Conservation (phyloP, 2,888 invertebrate species). For the Pammene aurita region DNA sequence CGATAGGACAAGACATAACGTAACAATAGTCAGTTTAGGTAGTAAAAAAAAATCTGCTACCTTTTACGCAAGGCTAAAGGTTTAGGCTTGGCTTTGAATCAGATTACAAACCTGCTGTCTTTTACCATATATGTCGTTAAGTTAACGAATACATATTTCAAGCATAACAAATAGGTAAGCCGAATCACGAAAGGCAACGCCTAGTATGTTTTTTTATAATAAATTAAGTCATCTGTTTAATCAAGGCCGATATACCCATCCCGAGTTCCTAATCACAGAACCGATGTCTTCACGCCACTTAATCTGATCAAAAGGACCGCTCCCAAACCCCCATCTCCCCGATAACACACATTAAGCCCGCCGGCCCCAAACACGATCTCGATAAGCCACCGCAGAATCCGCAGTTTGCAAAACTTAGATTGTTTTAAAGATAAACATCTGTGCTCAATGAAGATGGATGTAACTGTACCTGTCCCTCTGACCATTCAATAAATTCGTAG, state of each 20-base stretch:
- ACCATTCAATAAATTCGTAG: slow-evolving; percentile 59
- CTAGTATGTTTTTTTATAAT: neutral
- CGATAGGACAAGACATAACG: too few relatives aligned
- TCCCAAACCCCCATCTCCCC: slow-evolving; percentile 19
- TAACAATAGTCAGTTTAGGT: too few relatives aligned
- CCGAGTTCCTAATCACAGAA: slow-evolving; percentile 22
- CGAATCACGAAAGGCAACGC: neutral
- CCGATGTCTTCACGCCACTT: slow-evolving; percentile 38
- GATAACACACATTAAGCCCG: slow-evolving; percentile 26
- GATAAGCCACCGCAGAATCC: slow-evolving; percentile 50
- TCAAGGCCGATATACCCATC: slow-evolving; percentile 16
- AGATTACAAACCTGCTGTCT: too few relatives aligned
- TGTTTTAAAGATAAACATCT: slow-evolving; percentile 78
- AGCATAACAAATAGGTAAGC: too few relatives aligned
- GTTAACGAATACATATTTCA: too few relatives aligned
- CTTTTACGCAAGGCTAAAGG: too few relatives aligned
- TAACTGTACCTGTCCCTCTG: slow-evolving; percentile 74
- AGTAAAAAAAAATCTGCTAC: too few relatives aligned
- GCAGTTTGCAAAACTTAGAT: slow-evolving; percentile 72
- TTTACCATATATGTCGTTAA: too few relatives aligned
- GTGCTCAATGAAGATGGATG: slow-evolving; percentile 64
- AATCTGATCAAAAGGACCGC: slow-evolving; percentile 38
- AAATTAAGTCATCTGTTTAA: slow-evolving; percentile 13
- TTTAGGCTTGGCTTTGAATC: too few relatives aligned
- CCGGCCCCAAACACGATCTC: slow-evolving; percentile 10